Evolutionary conservation across 92 coral and sea anemone species (phyloP).

Genomic region (Blastomussa wellsi): DNA sequence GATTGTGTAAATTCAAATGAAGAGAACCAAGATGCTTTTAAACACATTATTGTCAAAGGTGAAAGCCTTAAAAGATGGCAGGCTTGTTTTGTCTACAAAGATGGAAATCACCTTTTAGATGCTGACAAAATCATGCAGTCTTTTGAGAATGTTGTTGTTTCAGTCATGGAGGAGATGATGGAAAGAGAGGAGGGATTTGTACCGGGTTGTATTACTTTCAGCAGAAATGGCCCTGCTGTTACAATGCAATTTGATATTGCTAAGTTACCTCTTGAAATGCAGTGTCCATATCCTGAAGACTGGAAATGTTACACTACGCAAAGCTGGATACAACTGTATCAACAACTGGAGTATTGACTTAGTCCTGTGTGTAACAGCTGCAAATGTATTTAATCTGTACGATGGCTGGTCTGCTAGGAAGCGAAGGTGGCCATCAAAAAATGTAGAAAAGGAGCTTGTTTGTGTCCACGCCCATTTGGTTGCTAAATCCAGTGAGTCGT

Average conservation of each 20-base stretch:
- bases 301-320: constrained; percentile 19
- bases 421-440: constrained; percentile 5
- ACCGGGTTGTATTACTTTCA: constrained; percentile 18
- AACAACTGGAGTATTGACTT: constrained; percentile 32
- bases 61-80: constrained; percentile 8
- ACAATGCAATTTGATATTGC: constrained; percentile 32
- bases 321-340: constrained; percentile 13
- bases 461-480: constrained; percentile 16
- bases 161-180: constrained; percentile 27
- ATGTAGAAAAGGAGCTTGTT: constrained; percentile 4
- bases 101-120: constrained; percentile 11
- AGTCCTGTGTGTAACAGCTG: constrained; percentile 22
- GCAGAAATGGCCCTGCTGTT: constrained; percentile 25
- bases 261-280: constrained; percentile 30
- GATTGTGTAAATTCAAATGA: constrained; percentile 20
- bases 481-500: constrained; percentile 14
- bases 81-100: neutral
- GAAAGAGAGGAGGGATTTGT: constrained; percentile 30
- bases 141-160: constrained; percentile 7
- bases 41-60: constrained; percentile 3
- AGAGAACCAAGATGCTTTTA: constrained; percentile 21
- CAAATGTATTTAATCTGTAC: constrained; percentile 4
- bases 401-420: constrained; percentile 1
- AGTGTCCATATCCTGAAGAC: constrained; percentile 30
- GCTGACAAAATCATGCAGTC: constrained; percentile 31